These are phyloP conservation scores for Poeciliopsis turneri DNA, from an alignment of 2,797 vertebrate genomes.

Conservation along the genomic window DNA sequence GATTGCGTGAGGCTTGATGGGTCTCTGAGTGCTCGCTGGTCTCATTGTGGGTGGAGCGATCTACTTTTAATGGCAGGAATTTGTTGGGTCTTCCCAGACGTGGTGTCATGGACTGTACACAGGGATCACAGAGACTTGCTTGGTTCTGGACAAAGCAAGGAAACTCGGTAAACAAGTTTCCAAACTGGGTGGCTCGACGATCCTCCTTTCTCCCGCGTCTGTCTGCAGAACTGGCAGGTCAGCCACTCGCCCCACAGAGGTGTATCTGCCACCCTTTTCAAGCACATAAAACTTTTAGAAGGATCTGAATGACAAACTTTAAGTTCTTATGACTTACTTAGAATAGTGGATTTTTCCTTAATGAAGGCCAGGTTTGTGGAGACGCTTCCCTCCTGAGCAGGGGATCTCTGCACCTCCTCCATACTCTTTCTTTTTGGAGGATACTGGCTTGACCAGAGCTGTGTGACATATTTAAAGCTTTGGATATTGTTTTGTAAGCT, in stretches of 20 bases:
- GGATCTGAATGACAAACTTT: conserved; percentile 34
- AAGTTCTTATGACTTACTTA: not conserved
- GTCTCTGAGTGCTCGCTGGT: conserved; percentile 49
- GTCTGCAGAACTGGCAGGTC: not conserved
- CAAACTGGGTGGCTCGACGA: conserved; percentile 22
- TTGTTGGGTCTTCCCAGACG: conserved; percentile 56
- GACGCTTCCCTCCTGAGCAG: too few relatives aligned
- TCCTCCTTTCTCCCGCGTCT: conserved; percentile 8
- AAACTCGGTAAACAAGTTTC: conserved; percentile 28
- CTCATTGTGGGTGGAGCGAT: conserved; percentile 60
- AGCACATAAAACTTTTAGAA: conserved; percentile 30
- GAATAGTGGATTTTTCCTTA: not conserved
- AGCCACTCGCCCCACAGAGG: conserved; percentile 23
- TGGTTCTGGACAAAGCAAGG: conserved; percentile 24
- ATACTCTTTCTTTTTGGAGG: too few relatives aligned
- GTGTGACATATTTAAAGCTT: too few relatives aligned
- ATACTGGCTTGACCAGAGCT: too few relatives aligned
- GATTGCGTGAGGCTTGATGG: conserved; percentile 62
- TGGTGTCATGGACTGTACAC: conserved; percentile 47
- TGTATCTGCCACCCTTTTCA: conserved; percentile 35
- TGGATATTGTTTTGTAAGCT: too few relatives aligned
- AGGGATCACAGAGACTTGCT: conserved; percentile 17
- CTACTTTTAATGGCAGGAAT: conserved; percentile 70
- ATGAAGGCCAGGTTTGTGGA: not conserved
- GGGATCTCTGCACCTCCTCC: too few relatives aligned